Conservation (phyloP, 1,140 invertebrate genomes). For the Dreissena rostriformis region DNA sequence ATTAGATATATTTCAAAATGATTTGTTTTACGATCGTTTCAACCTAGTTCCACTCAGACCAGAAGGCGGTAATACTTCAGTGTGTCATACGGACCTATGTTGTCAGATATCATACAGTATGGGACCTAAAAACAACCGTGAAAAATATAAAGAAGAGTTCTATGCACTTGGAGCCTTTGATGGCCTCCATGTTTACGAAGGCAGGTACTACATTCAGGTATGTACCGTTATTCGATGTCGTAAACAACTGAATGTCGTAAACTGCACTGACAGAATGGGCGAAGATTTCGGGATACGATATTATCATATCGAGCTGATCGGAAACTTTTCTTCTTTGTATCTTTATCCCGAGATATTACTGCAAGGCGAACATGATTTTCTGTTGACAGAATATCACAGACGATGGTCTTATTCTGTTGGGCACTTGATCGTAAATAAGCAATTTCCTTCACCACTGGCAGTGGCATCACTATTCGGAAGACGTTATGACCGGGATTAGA, state of each 20-base stretch:
- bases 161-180: slow-evolving; percentile 77
- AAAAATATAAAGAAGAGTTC: slow-evolving; percentile 27
- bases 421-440: neutral
- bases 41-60: too few species aligned
- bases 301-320: neutral
- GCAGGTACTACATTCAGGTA: slow-evolving; percentile 73
- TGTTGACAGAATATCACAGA: neutral
- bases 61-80: too few species aligned
- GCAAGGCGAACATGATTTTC: neutral
- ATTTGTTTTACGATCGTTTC: too few species aligned
- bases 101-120: too few species aligned
- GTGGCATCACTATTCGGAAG: neutral
- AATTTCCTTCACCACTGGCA: neutral
- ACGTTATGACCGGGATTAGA: neutral
- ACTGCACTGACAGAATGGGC: slow-evolving; percentile 6
- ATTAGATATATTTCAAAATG: too few species aligned
- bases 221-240: slow-evolving; percentile 73
- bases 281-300: neutral
- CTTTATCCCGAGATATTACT: neutral
- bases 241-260: slow-evolving; percentile 4
- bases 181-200: slow-evolving; percentile 71
- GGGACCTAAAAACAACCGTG: too few species aligned
- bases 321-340: neutral
- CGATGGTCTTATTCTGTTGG: neutral
- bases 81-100: too few species aligned